phyloP scores from a whole-genome alignment of 2,888 invertebrate genomes.

The Aporophyla nigra region DNA sequence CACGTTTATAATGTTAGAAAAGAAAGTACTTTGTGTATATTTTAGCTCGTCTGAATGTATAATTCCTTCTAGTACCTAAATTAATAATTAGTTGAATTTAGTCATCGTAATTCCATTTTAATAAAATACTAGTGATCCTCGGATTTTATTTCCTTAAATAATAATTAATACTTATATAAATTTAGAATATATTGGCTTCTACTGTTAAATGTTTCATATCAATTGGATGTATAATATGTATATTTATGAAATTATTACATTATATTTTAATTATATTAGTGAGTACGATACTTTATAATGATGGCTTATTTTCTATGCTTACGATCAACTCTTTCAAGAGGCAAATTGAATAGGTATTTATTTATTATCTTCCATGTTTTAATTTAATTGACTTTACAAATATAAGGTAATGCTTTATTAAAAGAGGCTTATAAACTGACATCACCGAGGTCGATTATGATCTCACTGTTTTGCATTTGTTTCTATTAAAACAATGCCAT shows the following conservation, averaged over 20 bases:
- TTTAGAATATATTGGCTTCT: slow-evolving; percentile 30
- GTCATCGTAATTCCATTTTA: slow-evolving; percentile 34
- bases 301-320: slow-evolving; percentile 39
- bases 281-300: slow-evolving; percentile 18
- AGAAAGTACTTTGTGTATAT: slow-evolving; percentile 26
- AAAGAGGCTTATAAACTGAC: slow-evolving; percentile 56
- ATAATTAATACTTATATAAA: slow-evolving; percentile 4
- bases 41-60: slow-evolving; percentile 44
- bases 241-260: slow-evolving; percentile 18
- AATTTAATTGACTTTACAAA: slow-evolving; percentile 19
- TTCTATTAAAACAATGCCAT: slow-evolving; percentile 54
- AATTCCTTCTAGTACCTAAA: slow-evolving; percentile 20
- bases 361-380: slow-evolving; percentile 22
- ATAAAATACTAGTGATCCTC: slow-evolving; percentile 36
- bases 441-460: slow-evolving; percentile 39
- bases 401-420: slow-evolving; percentile 40
- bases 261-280: slow-evolving; percentile 23
- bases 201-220: slow-evolving; percentile 54
- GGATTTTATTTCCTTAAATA: slow-evolving; percentile 33
- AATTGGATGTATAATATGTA: slow-evolving; percentile 54
- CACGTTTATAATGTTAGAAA: slow-evolving; percentile 15
- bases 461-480: slow-evolving; percentile 58
- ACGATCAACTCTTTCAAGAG: slow-evolving; percentile 36
- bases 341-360: slow-evolving; percentile 26
- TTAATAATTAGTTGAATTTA: slow-evolving; percentile 30